These are phyloP conservation scores for Delichon dasypus DNA, from an alignment of 2,797 vertebrate species.

Conservation along the genomic window DNA sequence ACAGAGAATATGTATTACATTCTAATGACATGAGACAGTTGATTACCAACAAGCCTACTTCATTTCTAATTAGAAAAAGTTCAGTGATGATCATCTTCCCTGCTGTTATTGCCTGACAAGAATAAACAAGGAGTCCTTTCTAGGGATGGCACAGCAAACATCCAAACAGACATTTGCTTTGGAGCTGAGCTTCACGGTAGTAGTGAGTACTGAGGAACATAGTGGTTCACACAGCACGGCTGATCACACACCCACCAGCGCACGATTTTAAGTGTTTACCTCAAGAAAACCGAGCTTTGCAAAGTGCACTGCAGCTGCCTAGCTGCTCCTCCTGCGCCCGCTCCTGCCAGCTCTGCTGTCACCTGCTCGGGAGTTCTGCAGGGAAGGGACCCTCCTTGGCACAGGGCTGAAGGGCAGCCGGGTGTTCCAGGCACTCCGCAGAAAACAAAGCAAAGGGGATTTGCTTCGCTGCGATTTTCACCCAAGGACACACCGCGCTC, in stretches of 20 bases:
- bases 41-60: conserved; percentile 42
- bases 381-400: background rate
- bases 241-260: background rate
- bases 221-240: background rate
- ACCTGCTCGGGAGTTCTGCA: background rate
- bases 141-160: background rate
- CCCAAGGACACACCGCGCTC: background rate
- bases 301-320: background rate
- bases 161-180: background rate
- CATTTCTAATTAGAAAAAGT: conserved; percentile 53
- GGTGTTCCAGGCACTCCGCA: background rate
- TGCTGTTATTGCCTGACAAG: conserved; percentile 42
- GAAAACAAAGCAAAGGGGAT: background rate
- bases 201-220: background rate
- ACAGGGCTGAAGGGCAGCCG: background rate
- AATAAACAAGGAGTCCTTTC: conserved; percentile 5
- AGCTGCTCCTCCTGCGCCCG: background rate
- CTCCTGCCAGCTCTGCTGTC: background rate
- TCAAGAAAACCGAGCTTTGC: background rate
- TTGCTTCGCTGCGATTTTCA: background rate
- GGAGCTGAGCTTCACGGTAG: background rate
- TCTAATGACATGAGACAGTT: conserved; percentile 34
- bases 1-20: conserved; percentile 23
- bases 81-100: conserved; percentile 13
- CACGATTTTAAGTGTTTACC: background rate